Evolutionary conservation across 2,888 invertebrate species (phyloP).

Genomic region (Argynnis bischoffii): DNA sequence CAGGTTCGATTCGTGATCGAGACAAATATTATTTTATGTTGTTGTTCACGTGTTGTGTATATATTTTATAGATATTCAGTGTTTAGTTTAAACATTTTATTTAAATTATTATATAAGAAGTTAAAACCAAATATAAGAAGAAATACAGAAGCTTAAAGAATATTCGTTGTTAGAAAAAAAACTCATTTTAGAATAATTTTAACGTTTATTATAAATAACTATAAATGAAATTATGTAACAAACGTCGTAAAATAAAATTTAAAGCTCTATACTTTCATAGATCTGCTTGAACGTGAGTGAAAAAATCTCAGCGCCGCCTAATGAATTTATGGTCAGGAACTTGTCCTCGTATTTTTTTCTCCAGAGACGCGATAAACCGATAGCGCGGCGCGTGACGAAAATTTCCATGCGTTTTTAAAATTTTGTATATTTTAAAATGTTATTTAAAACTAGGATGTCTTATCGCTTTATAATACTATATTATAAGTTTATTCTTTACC

Average conservation of each 20-base stretch:
- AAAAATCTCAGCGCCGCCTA: conserved; percentile 69
- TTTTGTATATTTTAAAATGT: conserved; percentile 27
- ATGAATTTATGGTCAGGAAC: conserved; percentile 82
- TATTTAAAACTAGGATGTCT: not conserved
- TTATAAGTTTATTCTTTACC: too few species aligned
- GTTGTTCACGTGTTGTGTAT: too few species aligned
- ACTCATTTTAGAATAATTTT: too few species aligned
- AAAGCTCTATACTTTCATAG: conserved; percentile 53
- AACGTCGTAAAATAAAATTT: not conserved
- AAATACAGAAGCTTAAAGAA: too few species aligned
- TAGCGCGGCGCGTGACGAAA: conserved; percentile 65
- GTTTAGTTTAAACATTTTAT: too few species aligned
- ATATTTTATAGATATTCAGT: too few species aligned
- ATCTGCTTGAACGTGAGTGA: conserved; percentile 66
- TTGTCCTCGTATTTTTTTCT: conserved; percentile 73
- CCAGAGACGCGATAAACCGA: conserved; percentile 72
- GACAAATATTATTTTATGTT: too few species aligned
- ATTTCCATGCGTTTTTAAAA: conserved; percentile 47
- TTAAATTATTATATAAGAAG: too few species aligned
- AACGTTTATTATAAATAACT: not conserved
- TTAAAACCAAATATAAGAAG: too few species aligned
- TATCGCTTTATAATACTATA: too few species aligned
- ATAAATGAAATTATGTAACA: not conserved
- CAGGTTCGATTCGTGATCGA: too few species aligned
- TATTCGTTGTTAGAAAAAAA: too few species aligned